phyloP scores from a whole-genome alignment of 2,113 vertebrate species.

The Hiodon tergisus region DNA sequence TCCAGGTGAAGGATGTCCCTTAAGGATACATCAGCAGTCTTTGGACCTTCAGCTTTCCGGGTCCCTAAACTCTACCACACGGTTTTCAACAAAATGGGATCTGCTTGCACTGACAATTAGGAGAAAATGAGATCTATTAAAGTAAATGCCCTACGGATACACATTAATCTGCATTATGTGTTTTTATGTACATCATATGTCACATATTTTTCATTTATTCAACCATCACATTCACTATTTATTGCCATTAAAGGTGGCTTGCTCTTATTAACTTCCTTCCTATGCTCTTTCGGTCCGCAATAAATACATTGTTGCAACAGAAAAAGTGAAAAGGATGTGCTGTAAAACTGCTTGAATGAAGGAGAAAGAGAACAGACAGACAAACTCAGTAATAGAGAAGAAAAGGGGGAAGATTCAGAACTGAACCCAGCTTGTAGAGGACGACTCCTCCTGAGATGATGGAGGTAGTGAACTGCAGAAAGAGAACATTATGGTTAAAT shows the following conservation, averaged over 20 bases:
- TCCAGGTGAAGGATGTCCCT: too few relatives aligned
- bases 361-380: neutral
- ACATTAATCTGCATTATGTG: neutral
- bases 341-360: neutral
- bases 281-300: neutral
- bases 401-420: conserved; percentile 55
- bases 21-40: too few relatives aligned
- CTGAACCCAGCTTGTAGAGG: conserved; percentile 68
- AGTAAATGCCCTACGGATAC: conserved; percentile 2
- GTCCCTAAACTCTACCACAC: too few relatives aligned
- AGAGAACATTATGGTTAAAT: conserved; percentile 13
- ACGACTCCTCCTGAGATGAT: conserved; percentile 66
- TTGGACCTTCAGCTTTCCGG: too few relatives aligned
- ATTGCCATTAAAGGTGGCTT: neutral
- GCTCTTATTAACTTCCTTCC: neutral
- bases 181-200: neutral
- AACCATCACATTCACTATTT: conserved; percentile 2
- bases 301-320: neutral
- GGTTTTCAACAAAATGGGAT: neutral
- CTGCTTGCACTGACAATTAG: neutral
- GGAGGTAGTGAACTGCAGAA: conserved; percentile 62
- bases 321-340: neutral
- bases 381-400: neutral
- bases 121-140: neutral
- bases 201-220: neutral